These are phyloP conservation scores for Dioctria linearis DNA, from an alignment of 2,888 invertebrate species.

Conservation along the genomic window DNA sequence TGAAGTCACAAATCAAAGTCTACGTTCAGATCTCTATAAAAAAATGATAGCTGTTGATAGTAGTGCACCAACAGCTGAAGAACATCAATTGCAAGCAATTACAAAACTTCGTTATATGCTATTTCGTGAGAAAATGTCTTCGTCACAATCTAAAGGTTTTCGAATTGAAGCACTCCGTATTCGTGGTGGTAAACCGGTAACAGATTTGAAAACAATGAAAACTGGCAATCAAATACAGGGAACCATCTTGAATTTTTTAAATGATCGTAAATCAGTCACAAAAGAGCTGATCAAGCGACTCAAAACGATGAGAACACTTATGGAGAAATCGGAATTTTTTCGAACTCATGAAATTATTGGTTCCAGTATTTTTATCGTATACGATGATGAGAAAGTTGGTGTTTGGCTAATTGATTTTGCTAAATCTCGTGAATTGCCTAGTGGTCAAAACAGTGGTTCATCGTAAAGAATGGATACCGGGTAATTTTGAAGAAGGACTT, in stretches of 20 bases:
- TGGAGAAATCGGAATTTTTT: slow-evolving; percentile 90
- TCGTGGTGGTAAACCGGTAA: slow-evolving; percentile 85
- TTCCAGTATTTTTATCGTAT: slow-evolving; percentile 94
- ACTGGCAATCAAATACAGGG: slow-evolving; percentile 81
- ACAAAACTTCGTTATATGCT: slow-evolving; percentile 98
- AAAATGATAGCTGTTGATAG: slow-evolving; percentile 97
- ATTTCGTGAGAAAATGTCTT: slow-evolving; percentile 93
- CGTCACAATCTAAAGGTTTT: slow-evolving; percentile 93
- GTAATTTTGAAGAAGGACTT: slow-evolving; percentile 98
- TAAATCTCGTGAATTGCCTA: slow-evolving; percentile 86
- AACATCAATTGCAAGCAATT: slow-evolving; percentile 85
- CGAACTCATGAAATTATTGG: slow-evolving; percentile 92
- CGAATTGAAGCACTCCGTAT: slow-evolving; percentile 96
- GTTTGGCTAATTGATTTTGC: slow-evolving; percentile 99
- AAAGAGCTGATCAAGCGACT: slow-evolving; percentile 82
- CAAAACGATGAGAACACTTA: slow-evolving; percentile 81
- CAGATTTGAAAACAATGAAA: slow-evolving; percentile 90
- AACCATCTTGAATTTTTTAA: slow-evolving; percentile 83
- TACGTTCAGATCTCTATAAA: slow-evolving; percentile 90
- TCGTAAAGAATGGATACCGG: slow-evolving; percentile 86
- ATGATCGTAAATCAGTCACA: slow-evolving; percentile 77
- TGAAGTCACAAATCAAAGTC: slow-evolving; percentile 90
- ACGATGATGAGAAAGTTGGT: slow-evolving; percentile 89
- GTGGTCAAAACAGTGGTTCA: slow-evolving; percentile 82
- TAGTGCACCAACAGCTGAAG: slow-evolving; percentile 86